phyloP scores from a whole-genome alignment of 2,888 invertebrate species.

The Neocrepidodera transversa region DNA sequence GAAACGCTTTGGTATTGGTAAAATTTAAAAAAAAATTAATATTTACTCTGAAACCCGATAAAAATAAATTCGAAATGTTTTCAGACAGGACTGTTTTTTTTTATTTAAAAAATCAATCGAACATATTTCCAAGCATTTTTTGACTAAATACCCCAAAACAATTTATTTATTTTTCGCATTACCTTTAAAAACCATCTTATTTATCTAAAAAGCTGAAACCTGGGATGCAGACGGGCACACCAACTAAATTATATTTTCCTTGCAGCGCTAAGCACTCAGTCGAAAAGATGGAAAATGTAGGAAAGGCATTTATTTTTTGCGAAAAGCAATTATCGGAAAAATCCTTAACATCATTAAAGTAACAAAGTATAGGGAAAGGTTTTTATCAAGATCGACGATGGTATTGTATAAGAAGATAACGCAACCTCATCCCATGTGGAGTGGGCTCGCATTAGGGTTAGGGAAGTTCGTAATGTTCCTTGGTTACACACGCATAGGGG shows the following conservation, averaged over 20 bases:
- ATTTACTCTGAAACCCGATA: too few relatives aligned
- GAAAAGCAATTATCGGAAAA: slow-evolving; percentile 42
- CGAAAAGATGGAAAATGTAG: slow-evolving; percentile 10
- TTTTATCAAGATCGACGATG: slow-evolving; percentile 40
- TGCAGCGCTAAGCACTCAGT: slow-evolving; percentile 7
- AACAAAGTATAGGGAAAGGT: slow-evolving; percentile 40
- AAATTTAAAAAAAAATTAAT: too few relatives aligned
- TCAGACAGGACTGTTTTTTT: too few relatives aligned
- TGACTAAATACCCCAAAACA: too few relatives aligned
- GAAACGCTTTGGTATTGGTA: too few relatives aligned
- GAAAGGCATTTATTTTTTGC: slow-evolving; percentile 21
- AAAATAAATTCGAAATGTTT: too few relatives aligned
- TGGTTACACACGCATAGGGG: slow-evolving; percentile 32
- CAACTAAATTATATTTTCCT: slow-evolving; percentile 15
- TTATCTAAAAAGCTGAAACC: slow-evolving; percentile 3
- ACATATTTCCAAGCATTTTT: too few relatives aligned
- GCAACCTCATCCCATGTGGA: slow-evolving; percentile 42
- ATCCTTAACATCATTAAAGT: slow-evolving; percentile 43
- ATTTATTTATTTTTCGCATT: neutral
- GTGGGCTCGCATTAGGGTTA: slow-evolving; percentile 38
- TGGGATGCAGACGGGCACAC: neutral
- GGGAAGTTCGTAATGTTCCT: slow-evolving; percentile 38
- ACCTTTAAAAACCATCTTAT: neutral
- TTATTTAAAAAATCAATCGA: too few relatives aligned
- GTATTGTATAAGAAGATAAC: slow-evolving; percentile 40